A percentile compares a stretch with the other conserved stretches of the same genome.
These are phyloP conservation scores for Dolichotis patagonum DNA, from an alignment of 2,113 vertebrate genomes.

Conservation along the genomic window DNA sequence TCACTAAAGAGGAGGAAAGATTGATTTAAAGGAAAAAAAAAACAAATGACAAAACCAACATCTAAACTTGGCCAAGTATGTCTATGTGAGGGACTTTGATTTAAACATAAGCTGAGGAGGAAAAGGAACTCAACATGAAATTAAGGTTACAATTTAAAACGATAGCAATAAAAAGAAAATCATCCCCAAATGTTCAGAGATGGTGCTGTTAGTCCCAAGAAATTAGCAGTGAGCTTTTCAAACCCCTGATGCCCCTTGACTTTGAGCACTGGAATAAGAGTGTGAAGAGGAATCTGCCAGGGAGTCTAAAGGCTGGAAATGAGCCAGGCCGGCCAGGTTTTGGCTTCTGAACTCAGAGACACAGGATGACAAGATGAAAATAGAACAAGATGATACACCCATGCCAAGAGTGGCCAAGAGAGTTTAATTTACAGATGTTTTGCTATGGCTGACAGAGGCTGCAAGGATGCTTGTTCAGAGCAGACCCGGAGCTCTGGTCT, in stretches of 20 bases:
- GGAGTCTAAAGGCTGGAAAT: neutral
- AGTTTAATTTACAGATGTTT: neutral
- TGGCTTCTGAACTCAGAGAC: neutral
- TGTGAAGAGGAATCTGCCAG: rapidly evolving
- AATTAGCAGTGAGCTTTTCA: neutral
- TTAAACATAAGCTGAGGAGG: rapidly evolving
- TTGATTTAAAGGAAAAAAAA: neutral
- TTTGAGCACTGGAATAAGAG: neutral
- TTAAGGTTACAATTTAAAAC: neutral
- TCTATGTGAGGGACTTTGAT: rapidly evolving
- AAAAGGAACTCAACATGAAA: neutral
- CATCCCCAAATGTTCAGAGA: neutral
- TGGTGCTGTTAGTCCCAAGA: neutral
- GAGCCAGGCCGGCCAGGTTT: rapidly evolving
- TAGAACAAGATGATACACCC: rapidly evolving
- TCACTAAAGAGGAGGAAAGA: neutral
- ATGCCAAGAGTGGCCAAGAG: rapidly evolving
- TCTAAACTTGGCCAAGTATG: neutral
- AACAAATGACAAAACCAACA: no score
- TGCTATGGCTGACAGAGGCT: rapidly evolving
- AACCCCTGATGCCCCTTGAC: neutral
- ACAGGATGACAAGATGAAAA: neutral
- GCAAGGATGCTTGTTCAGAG: neutral
- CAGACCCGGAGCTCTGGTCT: neutral
- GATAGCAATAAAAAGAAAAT: neutral